These are phyloP conservation scores for Acrobasis suavella DNA, from an alignment of 2,888 invertebrate species.

Conservation along the genomic window DNA sequence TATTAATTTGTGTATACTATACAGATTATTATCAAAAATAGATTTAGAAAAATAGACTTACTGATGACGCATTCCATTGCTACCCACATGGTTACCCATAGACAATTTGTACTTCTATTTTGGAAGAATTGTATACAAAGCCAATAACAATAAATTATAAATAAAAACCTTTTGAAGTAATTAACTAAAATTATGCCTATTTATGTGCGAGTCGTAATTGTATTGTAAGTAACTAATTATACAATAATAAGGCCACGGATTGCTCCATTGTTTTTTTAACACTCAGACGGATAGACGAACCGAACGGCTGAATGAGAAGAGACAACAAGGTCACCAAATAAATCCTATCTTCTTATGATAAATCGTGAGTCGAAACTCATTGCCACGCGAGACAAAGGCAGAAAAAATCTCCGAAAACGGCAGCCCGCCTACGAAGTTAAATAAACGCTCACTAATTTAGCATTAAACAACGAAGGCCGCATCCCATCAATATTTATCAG, in stretches of 20 bases:
- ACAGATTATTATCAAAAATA: too few species aligned
- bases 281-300: conserved; percentile 35
- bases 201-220: conserved; percentile 55
- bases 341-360: conserved; percentile 22
- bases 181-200: conserved; percentile 34
- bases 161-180: conserved; percentile 30
- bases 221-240: conserved; percentile 57
- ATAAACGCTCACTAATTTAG: conserved; percentile 48
- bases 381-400: conserved; percentile 35
- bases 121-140: too few species aligned
- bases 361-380: conserved; percentile 12
- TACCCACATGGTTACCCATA: too few species aligned
- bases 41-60: too few species aligned
- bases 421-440: conserved; percentile 20
- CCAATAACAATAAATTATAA: background rate
- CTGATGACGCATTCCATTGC: too few species aligned
- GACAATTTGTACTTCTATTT: too few species aligned
- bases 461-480: conserved; percentile 55
- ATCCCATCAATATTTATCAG: conserved; percentile 55
- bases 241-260: conserved; percentile 66
- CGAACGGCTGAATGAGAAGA: conserved; percentile 32
- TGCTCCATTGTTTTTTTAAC: conserved; percentile 69
- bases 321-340: conserved; percentile 18
- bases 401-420: conserved; percentile 45
- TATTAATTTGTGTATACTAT: too few species aligned